Conservation (phyloP, 2,888 invertebrate genomes). For the Oasisia sp. region DNA sequence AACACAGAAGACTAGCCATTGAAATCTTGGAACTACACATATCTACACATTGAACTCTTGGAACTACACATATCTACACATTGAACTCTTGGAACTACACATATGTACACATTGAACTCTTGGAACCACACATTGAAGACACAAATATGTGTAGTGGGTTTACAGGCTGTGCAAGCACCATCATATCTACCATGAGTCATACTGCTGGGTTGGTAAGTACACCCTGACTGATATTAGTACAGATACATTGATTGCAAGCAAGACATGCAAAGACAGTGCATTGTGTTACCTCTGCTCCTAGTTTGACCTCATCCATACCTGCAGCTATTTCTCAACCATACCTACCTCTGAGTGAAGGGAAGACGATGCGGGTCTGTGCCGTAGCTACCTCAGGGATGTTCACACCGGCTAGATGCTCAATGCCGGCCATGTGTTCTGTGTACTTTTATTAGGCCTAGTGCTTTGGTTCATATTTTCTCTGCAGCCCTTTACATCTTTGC, state of each 20-base stretch:
- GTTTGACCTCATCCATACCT: too few species aligned
- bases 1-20: too few species aligned
- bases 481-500: neutral
- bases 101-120: too few species aligned
- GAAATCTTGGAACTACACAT: too few species aligned
- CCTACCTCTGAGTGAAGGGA: neutral
- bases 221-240: neutral
- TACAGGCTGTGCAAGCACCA: neutral
- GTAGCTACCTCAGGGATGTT: slow-evolving; percentile 4
- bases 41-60: too few species aligned
- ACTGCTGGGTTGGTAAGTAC: neutral
- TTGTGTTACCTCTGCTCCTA: neutral
- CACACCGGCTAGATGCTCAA: neutral
- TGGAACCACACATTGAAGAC: too few species aligned
- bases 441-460: neutral
- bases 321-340: neutral
- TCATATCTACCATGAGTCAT: neutral
- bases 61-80: too few species aligned
- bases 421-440: neutral
- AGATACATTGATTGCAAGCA: neutral
- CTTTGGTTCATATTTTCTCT: neutral
- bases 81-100: too few species aligned
- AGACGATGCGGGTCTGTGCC: neutral
- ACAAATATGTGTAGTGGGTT: too few species aligned
- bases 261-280: neutral